phyloP scores from a whole-genome alignment of 2,113 vertebrate species.

The Litocranius walleri region DNA sequence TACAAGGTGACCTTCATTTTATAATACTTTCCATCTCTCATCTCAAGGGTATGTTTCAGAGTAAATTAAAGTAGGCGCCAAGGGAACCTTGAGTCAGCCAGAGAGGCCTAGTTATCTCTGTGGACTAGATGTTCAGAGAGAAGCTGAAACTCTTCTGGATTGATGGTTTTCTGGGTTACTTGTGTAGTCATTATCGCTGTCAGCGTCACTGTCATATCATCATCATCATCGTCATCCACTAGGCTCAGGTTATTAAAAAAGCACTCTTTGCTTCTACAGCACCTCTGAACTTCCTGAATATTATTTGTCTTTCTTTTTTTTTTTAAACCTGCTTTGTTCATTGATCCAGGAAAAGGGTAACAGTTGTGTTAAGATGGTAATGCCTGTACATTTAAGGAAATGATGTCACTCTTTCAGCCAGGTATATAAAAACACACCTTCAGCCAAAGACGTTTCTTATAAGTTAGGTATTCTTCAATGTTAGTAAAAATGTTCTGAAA shows the following conservation, averaged over 20 bases:
- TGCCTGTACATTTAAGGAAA: neutral
- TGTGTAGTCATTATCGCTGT: neutral
- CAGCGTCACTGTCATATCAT: neutral
- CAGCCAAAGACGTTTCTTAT: slow-evolving; percentile 25
- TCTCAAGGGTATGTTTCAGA: slow-evolving; percentile 40
- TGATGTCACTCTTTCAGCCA: neutral
- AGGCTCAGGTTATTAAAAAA: neutral
- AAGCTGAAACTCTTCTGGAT: neutral
- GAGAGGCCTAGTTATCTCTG: neutral
- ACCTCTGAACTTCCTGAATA: neutral
- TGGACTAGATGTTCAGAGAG: neutral
- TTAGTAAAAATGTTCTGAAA: slow-evolving; percentile 45
- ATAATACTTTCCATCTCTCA: slow-evolving; percentile 52
- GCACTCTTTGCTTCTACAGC: neutral
- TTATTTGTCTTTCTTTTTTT: neutral
- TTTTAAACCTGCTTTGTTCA: neutral
- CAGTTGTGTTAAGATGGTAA: neutral
- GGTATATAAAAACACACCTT: slow-evolving; percentile 2
- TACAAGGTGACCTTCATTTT: slow-evolving; percentile 54
- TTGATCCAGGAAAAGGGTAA: neutral
- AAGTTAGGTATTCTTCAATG: slow-evolving; percentile 13
- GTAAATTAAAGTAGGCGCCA: slow-evolving; percentile 40
- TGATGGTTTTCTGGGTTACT: neutral
- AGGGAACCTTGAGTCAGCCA: neutral
- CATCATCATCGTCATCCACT: neutral